Evolutionary conservation across 2,797 vertebrate genomes (phyloP).

Genomic region (Gadopsis bispinosus): DNA sequence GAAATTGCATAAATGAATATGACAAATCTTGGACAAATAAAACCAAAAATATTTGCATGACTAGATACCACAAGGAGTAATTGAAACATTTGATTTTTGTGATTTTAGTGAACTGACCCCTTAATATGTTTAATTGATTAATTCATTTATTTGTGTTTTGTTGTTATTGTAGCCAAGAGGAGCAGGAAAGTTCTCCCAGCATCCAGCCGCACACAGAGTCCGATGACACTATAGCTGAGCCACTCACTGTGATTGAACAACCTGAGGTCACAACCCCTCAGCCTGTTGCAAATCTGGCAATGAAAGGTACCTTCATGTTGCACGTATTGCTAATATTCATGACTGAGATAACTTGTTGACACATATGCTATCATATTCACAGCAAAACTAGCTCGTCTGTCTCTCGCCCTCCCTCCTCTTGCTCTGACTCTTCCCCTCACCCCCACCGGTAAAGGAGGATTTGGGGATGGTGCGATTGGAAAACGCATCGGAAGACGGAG

Average conservation of each 20-base stretch:
- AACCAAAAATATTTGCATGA: not conserved
- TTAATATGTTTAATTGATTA: constrained; percentile 3
- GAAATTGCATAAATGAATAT: not conserved
- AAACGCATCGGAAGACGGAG: constrained; percentile 85
- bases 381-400: constrained; percentile 93
- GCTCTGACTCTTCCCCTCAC: constrained; percentile 89
- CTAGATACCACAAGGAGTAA: not conserved
- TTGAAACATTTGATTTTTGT: not conserved
- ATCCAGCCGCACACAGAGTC: constrained; percentile 42
- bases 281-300: constrained; percentile 84
- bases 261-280: constrained; percentile 82
- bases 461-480: constrained; percentile 87
- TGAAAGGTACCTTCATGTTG: constrained; percentile 82
- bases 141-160: not conserved
- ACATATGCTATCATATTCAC: constrained; percentile 41
- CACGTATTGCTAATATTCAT: not conserved
- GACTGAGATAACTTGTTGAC: not conserved
- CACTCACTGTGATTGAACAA: constrained; percentile 81
- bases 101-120: not conserved
- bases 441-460: constrained; percentile 85
- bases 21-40: not conserved
- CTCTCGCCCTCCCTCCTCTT: constrained; percentile 92
- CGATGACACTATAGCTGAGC: constrained; percentile 68
- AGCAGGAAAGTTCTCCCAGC: constrained; percentile 45
- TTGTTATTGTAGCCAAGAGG: constrained; percentile 63